Conservation (phyloP, 2,888 invertebrate species). For the Cyrtodaria siliqua region DNA sequence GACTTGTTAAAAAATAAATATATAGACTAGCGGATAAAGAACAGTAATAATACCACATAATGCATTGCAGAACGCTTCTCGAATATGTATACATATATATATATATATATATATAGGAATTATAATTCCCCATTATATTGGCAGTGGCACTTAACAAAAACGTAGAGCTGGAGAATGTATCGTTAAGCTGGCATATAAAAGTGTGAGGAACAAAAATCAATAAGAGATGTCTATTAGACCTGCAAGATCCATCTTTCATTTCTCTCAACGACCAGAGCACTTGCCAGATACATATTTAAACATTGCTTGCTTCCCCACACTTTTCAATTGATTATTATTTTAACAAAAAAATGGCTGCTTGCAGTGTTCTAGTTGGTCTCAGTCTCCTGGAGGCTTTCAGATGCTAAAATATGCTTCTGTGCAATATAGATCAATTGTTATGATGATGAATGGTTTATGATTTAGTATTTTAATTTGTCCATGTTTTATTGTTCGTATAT, state of each 20-base stretch:
- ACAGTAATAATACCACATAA: too few species aligned
- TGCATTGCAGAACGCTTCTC: not conserved
- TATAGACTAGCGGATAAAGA: too few species aligned
- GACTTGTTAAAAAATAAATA: too few species aligned
- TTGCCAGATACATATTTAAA: slow-evolving; percentile 14
- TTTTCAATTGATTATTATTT: slow-evolving; percentile 14
- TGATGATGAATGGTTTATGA: too few species aligned
- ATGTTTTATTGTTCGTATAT: too few species aligned
- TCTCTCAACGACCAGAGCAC: not conserved
- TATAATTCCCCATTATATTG: not conserved
- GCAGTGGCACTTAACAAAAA: slow-evolving; percentile 3
- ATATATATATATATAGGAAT: not conserved
- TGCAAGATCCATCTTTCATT: not conserved
- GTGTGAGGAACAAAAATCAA: slow-evolving; percentile 22
- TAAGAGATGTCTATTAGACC: slow-evolving; percentile 28
- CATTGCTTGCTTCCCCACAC: not conserved
- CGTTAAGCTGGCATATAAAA: not conserved
- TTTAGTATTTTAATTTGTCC: too few species aligned
- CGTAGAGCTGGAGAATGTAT: not conserved
- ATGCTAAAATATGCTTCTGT: not conserved
- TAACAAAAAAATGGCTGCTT: slow-evolving; percentile 8
- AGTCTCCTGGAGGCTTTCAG: not conserved
- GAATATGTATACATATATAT: not conserved
- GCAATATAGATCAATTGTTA: too few species aligned
- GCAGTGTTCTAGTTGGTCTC: not conserved